Evolutionary conservation across 2,113 vertebrate species (phyloP).

Genomic region (Vulpes lagopus): DNA sequence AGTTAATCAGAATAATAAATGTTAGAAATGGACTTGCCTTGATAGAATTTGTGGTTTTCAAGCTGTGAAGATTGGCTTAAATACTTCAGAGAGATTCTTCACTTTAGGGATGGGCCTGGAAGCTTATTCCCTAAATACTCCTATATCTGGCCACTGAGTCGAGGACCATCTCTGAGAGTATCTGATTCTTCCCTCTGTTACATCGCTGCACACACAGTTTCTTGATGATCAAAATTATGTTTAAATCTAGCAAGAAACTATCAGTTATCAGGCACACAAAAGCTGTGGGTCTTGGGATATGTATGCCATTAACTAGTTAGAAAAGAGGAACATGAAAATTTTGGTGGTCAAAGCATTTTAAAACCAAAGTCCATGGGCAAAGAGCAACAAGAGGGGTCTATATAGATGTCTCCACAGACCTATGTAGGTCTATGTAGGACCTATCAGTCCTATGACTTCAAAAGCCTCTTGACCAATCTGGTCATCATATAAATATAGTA

Average conservation of each 20-base stretch:
- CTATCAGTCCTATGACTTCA: neutral
- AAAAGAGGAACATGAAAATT: neutral
- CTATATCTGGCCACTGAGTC: neutral
- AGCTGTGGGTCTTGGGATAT: neutral
- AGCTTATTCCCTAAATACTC: neutral
- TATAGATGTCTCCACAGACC: too few species aligned
- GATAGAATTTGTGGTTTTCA: constrained; percentile 18
- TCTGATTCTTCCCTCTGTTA: neutral
- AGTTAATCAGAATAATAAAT: constrained; percentile 53
- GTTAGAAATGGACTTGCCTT: constrained; percentile 16
- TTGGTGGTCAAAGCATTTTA: neutral
- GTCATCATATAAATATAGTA: neutral
- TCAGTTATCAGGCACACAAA: neutral
- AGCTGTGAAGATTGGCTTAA: neutral
- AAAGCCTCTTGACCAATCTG: neutral
- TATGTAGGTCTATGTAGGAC: too few species aligned
- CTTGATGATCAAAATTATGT: neutral
- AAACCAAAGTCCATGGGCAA: neutral
- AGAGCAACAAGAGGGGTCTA: neutral
- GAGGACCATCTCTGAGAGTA: neutral
- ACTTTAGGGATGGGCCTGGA: neutral
- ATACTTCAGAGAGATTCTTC: neutral
- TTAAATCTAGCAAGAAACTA: neutral
- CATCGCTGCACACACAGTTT: neutral
- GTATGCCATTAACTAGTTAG: neutral